phyloP scores from a whole-genome alignment of 2,113 vertebrate genomes.

The Cathartes aura region DNA sequence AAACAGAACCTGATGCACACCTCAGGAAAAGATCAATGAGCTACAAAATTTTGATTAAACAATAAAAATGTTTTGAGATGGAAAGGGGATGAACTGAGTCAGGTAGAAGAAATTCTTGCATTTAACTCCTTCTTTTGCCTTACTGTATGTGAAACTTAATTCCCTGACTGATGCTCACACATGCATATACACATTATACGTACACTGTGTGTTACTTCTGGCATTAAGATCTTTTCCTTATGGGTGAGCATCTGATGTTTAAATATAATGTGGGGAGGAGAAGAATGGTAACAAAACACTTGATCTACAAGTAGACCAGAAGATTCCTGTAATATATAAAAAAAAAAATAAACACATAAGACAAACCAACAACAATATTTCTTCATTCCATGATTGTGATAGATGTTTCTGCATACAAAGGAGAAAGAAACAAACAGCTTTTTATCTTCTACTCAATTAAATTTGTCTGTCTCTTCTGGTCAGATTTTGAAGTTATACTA shows the following conservation, averaged over 20 bases:
- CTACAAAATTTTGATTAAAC: not conserved
- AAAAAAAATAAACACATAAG: not conserved
- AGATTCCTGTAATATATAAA: not conserved
- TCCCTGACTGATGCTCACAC: not conserved
- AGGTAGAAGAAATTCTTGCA: not conserved
- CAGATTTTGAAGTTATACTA: not conserved
- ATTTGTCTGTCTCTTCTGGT: not conserved
- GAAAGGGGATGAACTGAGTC: not conserved
- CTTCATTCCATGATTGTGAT: not conserved
- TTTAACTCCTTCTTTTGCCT: not conserved
- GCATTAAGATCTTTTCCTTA: not conserved
- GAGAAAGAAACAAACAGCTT: not conserved
- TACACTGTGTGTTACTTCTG: not conserved
- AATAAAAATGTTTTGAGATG: not conserved
- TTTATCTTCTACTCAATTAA: not conserved
- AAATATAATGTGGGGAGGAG: not conserved
- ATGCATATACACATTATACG: fast-evolving
- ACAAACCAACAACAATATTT: not conserved
- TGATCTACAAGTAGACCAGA: not conserved
- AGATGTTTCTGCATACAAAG: not conserved
- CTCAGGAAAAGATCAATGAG: not conserved
- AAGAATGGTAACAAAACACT: not conserved
- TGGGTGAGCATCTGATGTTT: not conserved
- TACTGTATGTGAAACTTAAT: not conserved
- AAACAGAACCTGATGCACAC: not conserved